A percentile compares a stretch with the other conserved stretches of the same genome.
phyloP scores from a whole-genome alignment of 2,888 invertebrate species.

The Xanthorhoe spadicearia region DNA sequence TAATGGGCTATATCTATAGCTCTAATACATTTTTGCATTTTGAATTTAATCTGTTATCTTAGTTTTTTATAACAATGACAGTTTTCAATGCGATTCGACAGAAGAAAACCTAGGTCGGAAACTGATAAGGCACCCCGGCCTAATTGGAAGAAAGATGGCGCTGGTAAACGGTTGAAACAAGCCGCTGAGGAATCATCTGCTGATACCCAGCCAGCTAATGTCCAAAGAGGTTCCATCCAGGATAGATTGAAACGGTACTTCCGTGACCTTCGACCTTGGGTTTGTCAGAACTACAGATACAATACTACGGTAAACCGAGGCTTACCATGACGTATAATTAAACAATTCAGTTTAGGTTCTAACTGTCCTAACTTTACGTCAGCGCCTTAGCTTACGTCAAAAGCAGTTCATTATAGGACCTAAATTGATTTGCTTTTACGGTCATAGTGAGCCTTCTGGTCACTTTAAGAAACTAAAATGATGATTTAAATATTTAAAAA shows the following conservation, averaged over 20 bases:
- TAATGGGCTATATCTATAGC: no score
- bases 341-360: no score
- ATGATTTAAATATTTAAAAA: no score
- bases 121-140: conserved; percentile 56
- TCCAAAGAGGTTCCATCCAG: conserved; percentile 62
- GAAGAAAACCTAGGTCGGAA: conserved; percentile 77
- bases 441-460: no score
- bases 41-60: conserved; percentile 9
- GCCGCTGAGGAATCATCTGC: conserved; percentile 70
- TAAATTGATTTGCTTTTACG: no score
- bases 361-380: no score
- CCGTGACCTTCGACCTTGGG: conserved; percentile 16
- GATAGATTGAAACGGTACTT: conserved; percentile 78
- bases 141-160: conserved; percentile 70
- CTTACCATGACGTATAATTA: no score
- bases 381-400: no score
- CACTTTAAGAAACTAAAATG: neutral
- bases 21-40: no score
- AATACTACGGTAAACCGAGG: no score
- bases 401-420: no score
- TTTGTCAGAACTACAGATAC: neutral
- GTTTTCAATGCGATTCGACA: conserved; percentile 62
- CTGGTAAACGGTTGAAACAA: conserved; percentile 68
- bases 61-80: conserved; percentile 42
- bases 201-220: conserved; percentile 53